Base-by-base conservation (phyloP, 2,113 vertebrate genomes). In the Xyrauchen texanus region DNA sequence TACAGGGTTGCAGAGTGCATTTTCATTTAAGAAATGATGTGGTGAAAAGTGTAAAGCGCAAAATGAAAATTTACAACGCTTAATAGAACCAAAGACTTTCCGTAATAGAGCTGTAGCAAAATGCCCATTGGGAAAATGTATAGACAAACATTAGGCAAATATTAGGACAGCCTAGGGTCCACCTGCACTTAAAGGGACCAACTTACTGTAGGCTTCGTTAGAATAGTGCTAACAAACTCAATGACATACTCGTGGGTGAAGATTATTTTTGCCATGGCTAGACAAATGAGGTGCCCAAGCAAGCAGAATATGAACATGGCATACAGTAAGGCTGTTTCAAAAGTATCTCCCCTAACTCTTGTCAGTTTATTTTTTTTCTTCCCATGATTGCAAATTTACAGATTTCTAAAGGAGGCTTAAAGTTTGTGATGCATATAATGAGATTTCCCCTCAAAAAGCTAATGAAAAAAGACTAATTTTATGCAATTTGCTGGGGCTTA, bases 361-460 rank as follows among this genome's bases (percentile, higher is more conserved):
- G 68, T 77, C 63, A 61, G 1, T 58, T 58, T 7, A 34, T 34
- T 34, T 85, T 71, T 68, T 46, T 69, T 72, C 63, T 77, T 7
- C 81, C 53, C 61, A 68, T 79, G 85, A 53, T 80, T 80, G 75
- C 82, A 81, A 77, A 88, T 91, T 91, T 90, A 87, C 88, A 91
- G 88, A 86, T 85, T 87, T 86, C 82, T 77, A 83, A 89, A 86
- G 85, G 68, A 78, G 82, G 84, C 86, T 81, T 86, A 86, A 82
- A 89, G 82, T 82, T 90, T 83, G 83, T 91, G 90, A 92, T 91
- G 90, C 90, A 92, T 89, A 91, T 89, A 92, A 92, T 92, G 90
- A 91, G 87, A 88, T 89, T 88, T 90, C 83, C 82, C 79, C 85
- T 85, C 81, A 85, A 87, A 89, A 87, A 85, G 83, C 86, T 86